A percentile compares a stretch with the other conserved stretches of the same genome.
These are phyloP conservation scores for Halisarca cf. caerulea DNA, from an alignment of 37 sponge, comb jelly and placozoan genomes.

Conservation along the genomic window DNA sequence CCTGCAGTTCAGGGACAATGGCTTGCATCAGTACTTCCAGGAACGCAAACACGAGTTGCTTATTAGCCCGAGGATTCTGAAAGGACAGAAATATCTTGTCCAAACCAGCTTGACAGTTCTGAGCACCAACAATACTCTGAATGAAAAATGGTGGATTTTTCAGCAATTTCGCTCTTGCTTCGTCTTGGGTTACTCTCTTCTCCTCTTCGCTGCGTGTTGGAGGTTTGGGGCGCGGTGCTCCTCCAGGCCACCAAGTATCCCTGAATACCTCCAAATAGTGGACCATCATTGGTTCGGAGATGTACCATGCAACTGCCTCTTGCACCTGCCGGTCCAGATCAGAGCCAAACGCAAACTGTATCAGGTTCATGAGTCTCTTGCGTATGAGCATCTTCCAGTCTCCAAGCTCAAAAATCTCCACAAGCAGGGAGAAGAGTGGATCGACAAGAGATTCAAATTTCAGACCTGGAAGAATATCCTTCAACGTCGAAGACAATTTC, in stretches of 20 bases:
- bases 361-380: constrained; percentile 73
- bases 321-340: constrained; percentile 79
- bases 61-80: constrained; percentile 68
- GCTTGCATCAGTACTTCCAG: constrained; percentile 65
- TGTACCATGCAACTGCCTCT: constrained; percentile 70
- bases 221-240: constrained; percentile 33
- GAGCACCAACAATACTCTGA: constrained; percentile 69
- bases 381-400: constrained; percentile 66
- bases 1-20: constrained; percentile 72
- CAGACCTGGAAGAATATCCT: neutral
- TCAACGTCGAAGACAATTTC: neutral
- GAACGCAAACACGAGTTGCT: constrained; percentile 74
- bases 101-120: constrained; percentile 73
- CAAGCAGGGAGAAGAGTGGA: constrained; percentile 67
- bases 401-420: constrained; percentile 88
- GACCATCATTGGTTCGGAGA: constrained; percentile 84
- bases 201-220: constrained; percentile 67
- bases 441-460: constrained; percentile 69
- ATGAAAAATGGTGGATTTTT: constrained; percentile 64
- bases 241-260: constrained; percentile 73
- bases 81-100: constrained; percentile 68
- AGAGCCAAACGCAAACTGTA: constrained; percentile 85
- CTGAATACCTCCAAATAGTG: constrained; percentile 73
- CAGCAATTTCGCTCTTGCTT: constrained; percentile 66
- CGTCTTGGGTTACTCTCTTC: constrained; percentile 63